Percentiles rank a stretch among this genome's conserved stretches.
Evolutionary conservation across 2,888 invertebrate genomes (phyloP).

Genomic region (Graphium colonna): DNA sequence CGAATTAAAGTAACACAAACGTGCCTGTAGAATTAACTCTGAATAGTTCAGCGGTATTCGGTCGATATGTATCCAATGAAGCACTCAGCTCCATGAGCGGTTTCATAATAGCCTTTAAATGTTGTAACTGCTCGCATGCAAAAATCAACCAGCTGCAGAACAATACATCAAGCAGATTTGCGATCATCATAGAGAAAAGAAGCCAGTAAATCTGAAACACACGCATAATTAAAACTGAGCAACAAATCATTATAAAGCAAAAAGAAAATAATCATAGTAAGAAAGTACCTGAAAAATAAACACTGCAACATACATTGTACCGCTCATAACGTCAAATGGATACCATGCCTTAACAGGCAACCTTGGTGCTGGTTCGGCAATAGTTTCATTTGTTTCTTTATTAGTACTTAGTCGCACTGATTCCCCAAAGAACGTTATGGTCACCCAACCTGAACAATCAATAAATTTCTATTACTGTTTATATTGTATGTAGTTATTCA

Average conservation of each 20-base stretch:
- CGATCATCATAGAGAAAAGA: constrained; percentile 81
- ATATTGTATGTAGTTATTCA: too few species aligned
- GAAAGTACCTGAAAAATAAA: constrained; percentile 82
- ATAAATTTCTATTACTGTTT: too few species aligned
- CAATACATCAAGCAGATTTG: constrained; percentile 85
- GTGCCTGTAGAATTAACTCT: constrained; percentile 78
- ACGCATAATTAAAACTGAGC: not conserved
- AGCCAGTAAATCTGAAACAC: constrained; percentile 82
- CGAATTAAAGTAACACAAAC: not conserved
- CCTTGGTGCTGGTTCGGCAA: constrained; percentile 84
- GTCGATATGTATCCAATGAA: constrained; percentile 87
- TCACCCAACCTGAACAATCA: constrained; percentile 85
- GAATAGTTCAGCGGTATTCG: constrained; percentile 86
- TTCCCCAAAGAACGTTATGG: constrained; percentile 89
- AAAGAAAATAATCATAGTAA: not conserved
- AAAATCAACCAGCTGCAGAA: constrained; percentile 93
- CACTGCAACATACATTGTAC: constrained; percentile 83
- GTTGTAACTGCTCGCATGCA: constrained; percentile 92
- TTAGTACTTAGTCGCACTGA: constrained; percentile 84
- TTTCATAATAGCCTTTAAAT: constrained; percentile 92
- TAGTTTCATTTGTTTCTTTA: constrained; percentile 86
- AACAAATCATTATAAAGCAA: not conserved
- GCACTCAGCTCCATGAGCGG: constrained; percentile 93
- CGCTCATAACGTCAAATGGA: constrained; percentile 87
- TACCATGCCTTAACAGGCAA: constrained; percentile 88